phyloP scores from a whole-genome alignment of 2,113 vertebrate species.

The Mus pahari region DNA sequence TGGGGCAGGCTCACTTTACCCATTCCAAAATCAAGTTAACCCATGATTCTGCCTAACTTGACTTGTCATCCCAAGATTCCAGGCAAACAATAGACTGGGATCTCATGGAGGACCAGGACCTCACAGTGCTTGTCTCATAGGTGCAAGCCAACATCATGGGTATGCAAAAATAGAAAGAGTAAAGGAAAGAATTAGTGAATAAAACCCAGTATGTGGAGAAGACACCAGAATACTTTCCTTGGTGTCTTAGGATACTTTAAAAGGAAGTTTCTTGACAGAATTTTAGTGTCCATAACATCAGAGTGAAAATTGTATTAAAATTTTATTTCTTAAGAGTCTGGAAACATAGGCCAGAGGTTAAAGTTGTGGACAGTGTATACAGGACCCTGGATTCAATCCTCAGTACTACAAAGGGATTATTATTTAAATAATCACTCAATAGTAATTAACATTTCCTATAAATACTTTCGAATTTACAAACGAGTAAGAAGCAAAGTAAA shows the following conservation, averaged over 20 bases:
- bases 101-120: not conserved
- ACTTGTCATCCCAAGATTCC: not conserved
- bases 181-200: not conserved
- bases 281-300: constrained; percentile 1
- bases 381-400: not conserved
- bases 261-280: not conserved
- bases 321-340: not conserved
- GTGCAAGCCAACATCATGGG: not conserved
- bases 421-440: not conserved
- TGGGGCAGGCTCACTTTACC: not conserved
- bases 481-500: not conserved
- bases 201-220: not conserved
- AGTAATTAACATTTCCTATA: not conserved
- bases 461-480: not conserved
- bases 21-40: too few relatives aligned
- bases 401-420: not conserved
- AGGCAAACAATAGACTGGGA: not conserved
- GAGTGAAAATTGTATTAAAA: not conserved
- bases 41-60: not conserved
- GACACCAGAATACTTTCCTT: not conserved
- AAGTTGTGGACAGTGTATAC: not conserved
- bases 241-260: not conserved
- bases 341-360: not conserved
- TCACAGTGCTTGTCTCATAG: not conserved
- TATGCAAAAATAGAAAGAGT: not conserved